Evolutionary conservation across 2,113 vertebrate genomes (phyloP), one percentile per base, ranked within the genome.

Genomic region (Corythornis cristatus): DNA sequence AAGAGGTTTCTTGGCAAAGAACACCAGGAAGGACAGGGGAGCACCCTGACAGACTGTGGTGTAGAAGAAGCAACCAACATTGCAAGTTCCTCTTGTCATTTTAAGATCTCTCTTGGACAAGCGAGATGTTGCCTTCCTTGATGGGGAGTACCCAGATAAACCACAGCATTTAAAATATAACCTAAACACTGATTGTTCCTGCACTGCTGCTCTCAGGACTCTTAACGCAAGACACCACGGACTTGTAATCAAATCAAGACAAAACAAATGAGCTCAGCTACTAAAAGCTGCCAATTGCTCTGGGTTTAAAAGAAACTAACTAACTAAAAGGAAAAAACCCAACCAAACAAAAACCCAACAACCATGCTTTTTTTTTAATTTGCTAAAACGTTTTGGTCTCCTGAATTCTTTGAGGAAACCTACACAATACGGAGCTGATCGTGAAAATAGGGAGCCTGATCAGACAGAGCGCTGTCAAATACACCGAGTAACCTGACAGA

Each of bases 21-120:
- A 78, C 43, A 60, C 15, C 54, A 45, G n/a, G n/a, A 80, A 56
- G 57, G 50, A 16, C 35, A 60, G 17, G 2, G 25, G 71, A 65
- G 15, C 4, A 2, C 17, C 4, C 0, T 0, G 53, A 62, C 37
- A 56, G 12, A 57, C 11, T 46, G 35, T 9, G 50, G 77, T 20
- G 25, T 1, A 21, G 50, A 28, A 20, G 48, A 14, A 78, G 61
- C 48, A 81, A 3, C n/a, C 19, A n/a, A 14, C 37, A 42, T 1
- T 8, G 4, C 26, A 28, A 13, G 37, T 2, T 81, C 48, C 45
- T 71, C 85, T 56, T 51, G 19, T 1, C n/a, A 28, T 26, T 45
- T 31, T 11, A 66, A 28, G 31, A 56, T 46, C 53, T 40, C 58
- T 71, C 35, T 60, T 57, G 45, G 28, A 46, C 43, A 76, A 40